phyloP scores from a whole-genome alignment of 2,888 invertebrate genomes.

The Dryobotodes eremita region DNA sequence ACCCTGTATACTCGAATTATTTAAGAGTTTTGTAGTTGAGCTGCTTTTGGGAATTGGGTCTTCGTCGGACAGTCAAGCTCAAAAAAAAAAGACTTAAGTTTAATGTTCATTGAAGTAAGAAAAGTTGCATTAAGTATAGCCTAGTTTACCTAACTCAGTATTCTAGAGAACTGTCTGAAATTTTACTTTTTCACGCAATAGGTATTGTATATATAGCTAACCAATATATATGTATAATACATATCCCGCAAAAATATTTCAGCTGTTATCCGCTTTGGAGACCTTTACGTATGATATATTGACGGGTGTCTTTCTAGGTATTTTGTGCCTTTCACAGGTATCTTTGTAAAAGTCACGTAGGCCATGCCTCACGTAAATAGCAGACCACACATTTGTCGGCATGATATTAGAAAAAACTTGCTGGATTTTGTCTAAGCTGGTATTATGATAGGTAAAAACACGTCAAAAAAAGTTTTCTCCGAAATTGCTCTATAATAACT shows the following conservation, averaged over 20 bases:
- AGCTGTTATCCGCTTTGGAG: slow-evolving; percentile 27
- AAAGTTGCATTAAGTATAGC: too few relatives aligned
- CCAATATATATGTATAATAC: slow-evolving; percentile 9
- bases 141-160: not conserved
- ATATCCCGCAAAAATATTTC: slow-evolving; percentile 26
- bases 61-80: too few relatives aligned
- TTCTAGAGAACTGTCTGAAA: not conserved
- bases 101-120: not conserved
- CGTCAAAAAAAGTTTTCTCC: not conserved
- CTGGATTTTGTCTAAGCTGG: not conserved
- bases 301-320: slow-evolving; percentile 28
- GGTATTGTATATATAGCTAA: not conserved
- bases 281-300: slow-evolving; percentile 42
- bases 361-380: slow-evolving; percentile 3
- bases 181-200: not conserved
- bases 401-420: not conserved
- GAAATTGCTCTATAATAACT: not conserved
- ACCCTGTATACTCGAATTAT: too few relatives aligned
- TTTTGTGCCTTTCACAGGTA: slow-evolving; percentile 30
- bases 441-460: not conserved
- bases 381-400: not conserved
- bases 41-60: too few relatives aligned
- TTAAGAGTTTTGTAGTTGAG: too few relatives aligned
- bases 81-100: not conserved
- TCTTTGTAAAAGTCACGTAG: slow-evolving; percentile 49